These are phyloP conservation scores for Lasius fuliginosus DNA, from an alignment of 2,888 invertebrate species.

Conservation along the genomic window DNA sequence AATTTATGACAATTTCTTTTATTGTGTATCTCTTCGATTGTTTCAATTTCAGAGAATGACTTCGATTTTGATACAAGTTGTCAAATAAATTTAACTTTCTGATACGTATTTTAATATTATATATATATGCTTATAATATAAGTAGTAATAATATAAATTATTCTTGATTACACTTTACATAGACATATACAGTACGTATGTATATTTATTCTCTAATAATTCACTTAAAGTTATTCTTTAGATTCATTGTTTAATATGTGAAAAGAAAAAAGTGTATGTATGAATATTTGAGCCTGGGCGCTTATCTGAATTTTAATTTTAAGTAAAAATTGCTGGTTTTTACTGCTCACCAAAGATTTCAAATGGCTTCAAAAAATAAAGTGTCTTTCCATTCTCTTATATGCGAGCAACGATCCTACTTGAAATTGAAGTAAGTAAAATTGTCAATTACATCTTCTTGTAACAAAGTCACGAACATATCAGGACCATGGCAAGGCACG, in stretches of 20 bases:
- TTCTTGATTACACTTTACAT: background rate
- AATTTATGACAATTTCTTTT: background rate
- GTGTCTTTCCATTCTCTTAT: background rate
- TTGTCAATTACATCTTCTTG: slow-evolving; percentile 20
- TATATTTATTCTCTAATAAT: slow-evolving; percentile 1
- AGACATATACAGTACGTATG: background rate
- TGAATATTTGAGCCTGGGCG: background rate
- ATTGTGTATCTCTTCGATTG: background rate
- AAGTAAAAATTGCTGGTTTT: background rate
- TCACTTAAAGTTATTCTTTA: background rate
- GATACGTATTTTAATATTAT: background rate
- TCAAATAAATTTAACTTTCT: background rate
- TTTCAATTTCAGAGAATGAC: background rate
- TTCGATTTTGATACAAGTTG: background rate
- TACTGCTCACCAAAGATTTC: background rate
- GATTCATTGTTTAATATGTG: background rate
- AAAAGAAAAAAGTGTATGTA: background rate
- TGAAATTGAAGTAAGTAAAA: slow-evolving; percentile 12
- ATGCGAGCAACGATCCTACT: background rate
- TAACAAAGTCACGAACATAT: slow-evolving; percentile 43
- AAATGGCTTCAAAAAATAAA: background rate
- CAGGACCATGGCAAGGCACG: slow-evolving; percentile 23
- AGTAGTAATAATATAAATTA: background rate
- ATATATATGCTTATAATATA: slow-evolving; percentile 8
- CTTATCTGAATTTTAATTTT: background rate